Base-by-base conservation (phyloP, 2,888 invertebrate species). In the Euzophera pinguis region DNA sequence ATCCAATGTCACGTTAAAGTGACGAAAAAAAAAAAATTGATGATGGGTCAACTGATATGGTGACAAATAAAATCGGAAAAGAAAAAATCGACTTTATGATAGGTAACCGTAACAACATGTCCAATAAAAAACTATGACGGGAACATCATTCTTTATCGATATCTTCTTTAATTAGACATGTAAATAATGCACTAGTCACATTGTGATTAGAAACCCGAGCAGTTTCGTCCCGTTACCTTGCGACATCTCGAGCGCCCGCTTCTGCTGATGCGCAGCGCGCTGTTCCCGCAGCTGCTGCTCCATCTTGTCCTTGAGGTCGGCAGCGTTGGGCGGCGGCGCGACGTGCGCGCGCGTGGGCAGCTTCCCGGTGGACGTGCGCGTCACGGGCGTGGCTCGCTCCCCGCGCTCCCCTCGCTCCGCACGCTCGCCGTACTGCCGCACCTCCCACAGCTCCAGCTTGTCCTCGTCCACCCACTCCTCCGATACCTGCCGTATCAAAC, bases 391-490 rank as follows among this genome's bases (percentile, higher is more conserved):
- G 72, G 92, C 92, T 80, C 95, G 95, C 75, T 94, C 94, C 71
- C 91, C 92, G 74, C 92, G 94, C 80, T 98, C 97, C 14, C 96
- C 96, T 80, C 95, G 95, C 75, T 94, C 94, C 71, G 91, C 92
- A 74, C 92, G 94, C 80, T 98, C 97, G 16, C 96, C 96, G 76
- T 97, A 98, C 69, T 96, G 95, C 69, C 97, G 97, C 56, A 99
- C 98, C 86, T 99, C 98, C 98, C 98, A 99, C 37, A 99, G 84
- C 74, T 99, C 98, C 42, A 99, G 84, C 75, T 97, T 96, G 62
- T 98, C 98, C 82, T 99, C 99, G 64, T 98, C 97, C 0, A 98
- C 95, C 99, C 99, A 99, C 71, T 96, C 96, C 82, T 99, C 98
- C 0, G 95, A 93, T 9, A 98, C 97, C 89, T 89, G 39, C 1